These are phyloP conservation scores for Andrena fulva DNA, from an alignment of 2,888 invertebrate species.

Conservation along the genomic window DNA sequence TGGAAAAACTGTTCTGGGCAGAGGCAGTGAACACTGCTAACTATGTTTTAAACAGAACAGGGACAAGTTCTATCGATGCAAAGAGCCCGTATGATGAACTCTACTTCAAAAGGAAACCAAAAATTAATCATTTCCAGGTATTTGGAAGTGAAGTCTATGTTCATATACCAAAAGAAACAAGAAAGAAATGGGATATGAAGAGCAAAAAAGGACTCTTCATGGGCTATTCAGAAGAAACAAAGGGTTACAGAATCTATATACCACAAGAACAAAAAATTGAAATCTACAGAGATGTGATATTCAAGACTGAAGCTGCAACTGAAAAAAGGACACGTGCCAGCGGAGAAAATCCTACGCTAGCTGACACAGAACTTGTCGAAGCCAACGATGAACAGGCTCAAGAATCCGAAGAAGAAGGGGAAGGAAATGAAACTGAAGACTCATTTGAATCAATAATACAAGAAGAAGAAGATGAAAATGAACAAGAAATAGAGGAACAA, in stretches of 20 bases:
- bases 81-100: not conserved
- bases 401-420: no score
- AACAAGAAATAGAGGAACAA: not conserved
- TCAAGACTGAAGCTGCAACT: not conserved
- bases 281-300: not conserved
- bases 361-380: not conserved
- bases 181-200: not conserved
- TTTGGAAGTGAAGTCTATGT: slow-evolving; percentile 4
- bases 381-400: no score
- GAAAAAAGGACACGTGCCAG: not conserved
- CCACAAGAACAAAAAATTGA: not conserved
- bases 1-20: not conserved
- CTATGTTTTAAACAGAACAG: not conserved
- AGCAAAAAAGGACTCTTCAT: not conserved
- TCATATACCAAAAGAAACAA: slow-evolving; percentile 3
- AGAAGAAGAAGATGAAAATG: no score
- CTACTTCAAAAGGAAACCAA: not conserved
- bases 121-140: not conserved
- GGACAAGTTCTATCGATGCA: not conserved
- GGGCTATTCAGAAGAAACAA: not conserved
- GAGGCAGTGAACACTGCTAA: not conserved
- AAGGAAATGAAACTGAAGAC: no score
- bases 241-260: not conserved
- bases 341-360: not conserved
- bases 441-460: no score